Percentiles rank a stretch among this genome's conserved stretches.
phyloP scores from a whole-genome alignment of 1,140 invertebrate genomes.

The Caerostris darwini region DNA sequence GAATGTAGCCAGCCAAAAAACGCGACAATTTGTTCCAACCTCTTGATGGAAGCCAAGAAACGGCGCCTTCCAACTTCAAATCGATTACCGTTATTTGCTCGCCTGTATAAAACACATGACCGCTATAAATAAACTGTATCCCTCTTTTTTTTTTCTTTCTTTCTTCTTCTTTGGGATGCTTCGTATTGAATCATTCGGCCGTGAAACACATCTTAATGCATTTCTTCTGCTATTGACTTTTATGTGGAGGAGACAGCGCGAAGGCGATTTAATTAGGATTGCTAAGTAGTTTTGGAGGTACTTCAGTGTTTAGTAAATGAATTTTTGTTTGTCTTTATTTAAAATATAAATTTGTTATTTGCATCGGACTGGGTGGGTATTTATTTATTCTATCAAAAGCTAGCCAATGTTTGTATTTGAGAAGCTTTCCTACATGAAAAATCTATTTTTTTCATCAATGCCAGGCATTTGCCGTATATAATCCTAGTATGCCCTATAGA shows the following conservation, averaged over 20 bases:
- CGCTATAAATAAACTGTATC: conserved; percentile 33
- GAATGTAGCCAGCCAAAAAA: conserved; percentile 41
- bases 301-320: background rate
- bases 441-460: too few relatives aligned
- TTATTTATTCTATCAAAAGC: too few relatives aligned
- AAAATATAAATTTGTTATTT: background rate
- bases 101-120: conserved; percentile 30
- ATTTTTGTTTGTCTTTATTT: background rate
- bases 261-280: conserved; percentile 24
- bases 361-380: too few relatives aligned
- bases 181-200: background rate
- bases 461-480: too few relatives aligned
- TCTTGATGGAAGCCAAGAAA: background rate
- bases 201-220: conserved; percentile 16
- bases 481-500: too few relatives aligned
- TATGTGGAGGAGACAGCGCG: background rate
- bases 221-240: conserved; percentile 54
- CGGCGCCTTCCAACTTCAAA: conserved; percentile 33
- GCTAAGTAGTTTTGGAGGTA: background rate
- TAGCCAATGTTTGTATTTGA: too few relatives aligned
- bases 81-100: conserved; percentile 29
- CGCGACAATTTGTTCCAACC: conserved; percentile 29
- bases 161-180: background rate
- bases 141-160: background rate
- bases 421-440: too few relatives aligned